Base-by-base conservation (phyloP, 2,797 vertebrate species). In the Leptodactylus fallax region DNA sequence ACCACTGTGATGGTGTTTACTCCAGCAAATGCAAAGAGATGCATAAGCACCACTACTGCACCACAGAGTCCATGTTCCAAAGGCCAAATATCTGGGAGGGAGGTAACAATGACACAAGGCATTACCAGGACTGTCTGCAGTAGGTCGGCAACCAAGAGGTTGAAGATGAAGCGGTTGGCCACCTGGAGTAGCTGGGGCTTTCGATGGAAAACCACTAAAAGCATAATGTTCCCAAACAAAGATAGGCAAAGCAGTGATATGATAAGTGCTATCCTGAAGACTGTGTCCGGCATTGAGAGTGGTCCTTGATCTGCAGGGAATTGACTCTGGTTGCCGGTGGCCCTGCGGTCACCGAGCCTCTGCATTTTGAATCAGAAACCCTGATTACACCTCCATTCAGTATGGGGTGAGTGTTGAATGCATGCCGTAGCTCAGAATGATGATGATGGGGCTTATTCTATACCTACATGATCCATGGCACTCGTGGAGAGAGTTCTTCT, bases 1-100 rank as follows among this genome's bases (percentile, higher is more conserved):
- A 97, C 97, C 6, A 97, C 96, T 0, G 97, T 95, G 45, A 97
- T 97, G 87, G 97, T 98, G 92, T 97, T 97, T 85, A 97, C 97
- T 0, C 96, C 96, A 0, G 97, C 94, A 4, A 97, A 98, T 0
- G 97, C 97, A 13, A 98, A 97, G n/a, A 97, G 94, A 92, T 97
- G 97, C 95, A 97, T 97, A 85, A 97, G 96, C 91, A 96, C 96
- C 90, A 98, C 96, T 83, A 97, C 92, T 12, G 95, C 96, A 21
- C 96, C 96, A 92, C 97, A 98, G 86, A 97, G 93, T 3, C 96
- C 94, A 5, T 91, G 91, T 71, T 97, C 96, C 91, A 97, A 92
- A 27, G 97, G 97, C 96, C 96, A 97, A 82, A 97, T 95, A 6
- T 94, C 91, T 0, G 97, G 96, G 74, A 96, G 87, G 0, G 96